These are phyloP conservation scores for Xestia rhomboidea DNA, from an alignment of 2,888 invertebrate genomes.

Conservation along the genomic window DNA sequence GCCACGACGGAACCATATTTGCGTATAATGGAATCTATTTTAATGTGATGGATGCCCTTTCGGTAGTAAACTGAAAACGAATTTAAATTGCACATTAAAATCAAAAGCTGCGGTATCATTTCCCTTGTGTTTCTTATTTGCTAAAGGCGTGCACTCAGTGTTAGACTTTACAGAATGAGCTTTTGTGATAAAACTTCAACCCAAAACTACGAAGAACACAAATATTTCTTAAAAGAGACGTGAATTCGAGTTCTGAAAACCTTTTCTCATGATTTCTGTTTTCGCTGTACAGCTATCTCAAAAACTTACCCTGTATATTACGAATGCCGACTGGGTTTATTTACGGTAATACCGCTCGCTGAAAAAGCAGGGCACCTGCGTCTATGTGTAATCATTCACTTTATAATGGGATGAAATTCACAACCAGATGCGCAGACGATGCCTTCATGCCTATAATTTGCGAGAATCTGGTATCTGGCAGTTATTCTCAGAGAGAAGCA, in stretches of 20 bases:
- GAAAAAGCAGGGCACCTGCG: slow-evolving; percentile 70
- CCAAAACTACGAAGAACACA: slow-evolving; percentile 12
- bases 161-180: slow-evolving; percentile 1
- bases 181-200: slow-evolving; percentile 10
- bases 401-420: slow-evolving; percentile 67
- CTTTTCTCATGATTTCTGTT: slow-evolving; percentile 19
- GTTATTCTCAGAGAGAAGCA: background rate
- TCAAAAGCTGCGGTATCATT: slow-evolving; percentile 67
- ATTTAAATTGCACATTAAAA: slow-evolving; percentile 63
- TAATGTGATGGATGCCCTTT: slow-evolving; percentile 44
- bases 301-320: slow-evolving; percentile 18
- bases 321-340: slow-evolving; percentile 64
- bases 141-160: slow-evolving; percentile 19
- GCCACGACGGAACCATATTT: slow-evolving; percentile 24
- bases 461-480: background rate
- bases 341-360: slow-evolving; percentile 64
- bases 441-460: slow-evolving; percentile 16
- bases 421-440: slow-evolving; percentile 36
- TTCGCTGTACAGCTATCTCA: slow-evolving; percentile 20
- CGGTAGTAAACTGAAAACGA: slow-evolving; percentile 55
- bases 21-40: slow-evolving; percentile 26
- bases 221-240: slow-evolving; percentile 17
- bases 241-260: slow-evolving; percentile 5
- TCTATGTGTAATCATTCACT: slow-evolving; percentile 74
- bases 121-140: slow-evolving; percentile 57